phyloP scores from a whole-genome alignment of 1,140 invertebrate species.

The Wasmannia auropunctata region DNA sequence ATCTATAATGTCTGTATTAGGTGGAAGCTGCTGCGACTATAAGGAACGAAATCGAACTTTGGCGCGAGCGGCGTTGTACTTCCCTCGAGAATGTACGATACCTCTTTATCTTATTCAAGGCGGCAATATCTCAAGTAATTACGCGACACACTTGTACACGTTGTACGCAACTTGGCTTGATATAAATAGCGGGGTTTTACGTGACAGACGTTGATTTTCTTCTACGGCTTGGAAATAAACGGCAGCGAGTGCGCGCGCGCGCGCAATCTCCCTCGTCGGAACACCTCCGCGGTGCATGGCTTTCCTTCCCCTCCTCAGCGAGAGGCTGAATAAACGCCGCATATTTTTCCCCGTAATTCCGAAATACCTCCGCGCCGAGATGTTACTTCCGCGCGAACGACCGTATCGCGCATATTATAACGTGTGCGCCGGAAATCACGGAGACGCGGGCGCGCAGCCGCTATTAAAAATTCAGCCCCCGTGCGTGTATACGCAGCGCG shows the following conservation, averaged over 20 bases:
- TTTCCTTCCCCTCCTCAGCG: background rate
- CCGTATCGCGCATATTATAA: conserved; percentile 8
- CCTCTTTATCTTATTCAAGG: conserved; percentile 39
- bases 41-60: conserved; percentile 16
- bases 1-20: background rate
- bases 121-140: conserved; percentile 51
- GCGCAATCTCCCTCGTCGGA: background rate
- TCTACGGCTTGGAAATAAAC: conserved; percentile 40
- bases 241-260: background rate
- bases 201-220: conserved; percentile 53
- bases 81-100: background rate
- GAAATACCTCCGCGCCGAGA: conserved; percentile 32
- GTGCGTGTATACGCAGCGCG: background rate
- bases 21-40: background rate
- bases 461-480: conserved; percentile 43
- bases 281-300: too few relatives aligned
- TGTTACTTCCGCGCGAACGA: conserved; percentile 32
- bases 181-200: conserved; percentile 45
- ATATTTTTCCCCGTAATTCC: conserved; percentile 42
- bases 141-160: conserved; percentile 39
- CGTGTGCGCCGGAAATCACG: conserved; percentile 19
- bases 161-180: background rate
- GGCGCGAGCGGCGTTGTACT: background rate
- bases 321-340: conserved; percentile 32
- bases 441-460: background rate